Base-by-base conservation (phyloP, 2,888 invertebrate species). In the Antitype chi region DNA sequence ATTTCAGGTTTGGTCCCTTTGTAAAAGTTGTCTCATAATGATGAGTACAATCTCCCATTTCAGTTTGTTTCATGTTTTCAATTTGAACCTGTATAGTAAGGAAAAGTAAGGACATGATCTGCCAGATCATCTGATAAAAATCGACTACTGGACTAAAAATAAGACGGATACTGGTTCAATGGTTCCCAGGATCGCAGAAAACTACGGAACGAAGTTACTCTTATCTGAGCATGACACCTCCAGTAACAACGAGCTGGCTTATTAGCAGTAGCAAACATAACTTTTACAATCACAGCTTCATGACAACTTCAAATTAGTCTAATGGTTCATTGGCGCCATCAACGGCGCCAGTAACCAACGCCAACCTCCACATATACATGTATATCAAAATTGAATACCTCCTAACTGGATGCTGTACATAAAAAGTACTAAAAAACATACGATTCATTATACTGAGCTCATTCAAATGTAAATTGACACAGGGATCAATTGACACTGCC, bases 401-500 rank as follows among this genome's bases (percentile, higher is more conserved):
- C 1, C n/a, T 15, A 25, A 38, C 23, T 60, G 52, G 52, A 25
- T 20, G 28, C 11, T 38, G 15, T 38, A 67, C 23, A 79, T n/a
- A 53, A 76, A 62, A 80, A 78, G n/a, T 15, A 23, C 4, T 11
- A 60, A 38, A 66, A 62, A 17, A 59, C n/a, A 55, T 13, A 55
- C 20, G 52, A 64, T 55, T 70, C 75, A 80, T 59, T 80, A 32
- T 1, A 74, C 15, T 15, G 5, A 20, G 55, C 17, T 47, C 69
- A 71, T 76, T 49, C 52, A 25, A 66, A 57, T 68, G 55, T 69
- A 66, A 62, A 85, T 70, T 69, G 74, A 49, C 71, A 49, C 53
- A 57, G 63, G 53, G 63, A 64, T 76, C 77, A 81, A 78, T 84
- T 86, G 84, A 67, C 70, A 77, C 25, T 68, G 49, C 9, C 79